Percentiles rank a stretch among this genome's conserved stretches.
These are phyloP conservation scores for Micoletzkya japonica DNA, from an alignment of 2,888 invertebrate genomes.

Conservation along the genomic window DNA sequence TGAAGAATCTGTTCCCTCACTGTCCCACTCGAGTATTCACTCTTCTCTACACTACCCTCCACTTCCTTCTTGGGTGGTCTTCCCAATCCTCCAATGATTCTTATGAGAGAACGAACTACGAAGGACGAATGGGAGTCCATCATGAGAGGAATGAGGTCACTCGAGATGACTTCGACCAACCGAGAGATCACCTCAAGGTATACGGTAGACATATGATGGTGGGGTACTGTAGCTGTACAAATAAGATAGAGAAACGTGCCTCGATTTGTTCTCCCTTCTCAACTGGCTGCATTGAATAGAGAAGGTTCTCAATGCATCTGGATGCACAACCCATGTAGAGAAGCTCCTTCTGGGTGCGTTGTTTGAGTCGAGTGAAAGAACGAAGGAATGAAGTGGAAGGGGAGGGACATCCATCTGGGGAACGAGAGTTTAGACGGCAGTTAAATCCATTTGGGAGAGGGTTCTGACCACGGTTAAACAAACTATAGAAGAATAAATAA, in stretches of 20 bases:
- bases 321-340: constrained; percentile 41
- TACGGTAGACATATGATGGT: no score
- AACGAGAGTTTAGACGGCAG: no score
- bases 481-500: background rate
- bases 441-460: no score
- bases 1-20: background rate
- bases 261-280: constrained; percentile 32
- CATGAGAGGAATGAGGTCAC: background rate
- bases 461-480: no score
- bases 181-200: no score
- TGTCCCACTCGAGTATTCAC: background rate
- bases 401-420: constrained; percentile 31
- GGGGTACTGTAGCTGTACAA: background rate
- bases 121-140: constrained; percentile 17
- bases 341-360: constrained; percentile 37
- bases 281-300: constrained; percentile 36
- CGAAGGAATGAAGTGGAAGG: constrained; percentile 38
- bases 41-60: background rate
- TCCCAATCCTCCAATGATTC: constrained; percentile 15
- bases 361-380: constrained; percentile 37
- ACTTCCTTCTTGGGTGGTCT: background rate
- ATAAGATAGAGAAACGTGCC: constrained; percentile 1
- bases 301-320: constrained; percentile 40
- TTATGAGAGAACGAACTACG: constrained; percentile 13
- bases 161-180: no score